Percentiles rank a stretch among this genome's conserved stretches.
Evolutionary conservation across 2,888 invertebrate species (phyloP).

Genomic region (Sinopyrophorus schimmeli): DNA sequence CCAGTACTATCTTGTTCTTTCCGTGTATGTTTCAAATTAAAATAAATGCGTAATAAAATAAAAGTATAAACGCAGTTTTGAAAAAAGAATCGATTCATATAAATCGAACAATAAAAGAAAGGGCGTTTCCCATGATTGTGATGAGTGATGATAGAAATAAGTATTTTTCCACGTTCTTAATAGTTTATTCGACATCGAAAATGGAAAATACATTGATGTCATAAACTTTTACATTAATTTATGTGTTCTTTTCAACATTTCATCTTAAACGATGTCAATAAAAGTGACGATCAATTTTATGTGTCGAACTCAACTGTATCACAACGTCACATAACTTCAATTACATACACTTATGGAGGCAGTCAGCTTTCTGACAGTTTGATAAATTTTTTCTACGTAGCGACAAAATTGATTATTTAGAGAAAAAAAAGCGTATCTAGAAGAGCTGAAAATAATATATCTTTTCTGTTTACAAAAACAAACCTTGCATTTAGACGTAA

Average conservation of each 20-base stretch:
- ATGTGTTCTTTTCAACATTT: not conserved
- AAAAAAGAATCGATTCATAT: too few species aligned
- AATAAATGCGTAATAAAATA: too few species aligned
- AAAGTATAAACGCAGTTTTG: too few species aligned
- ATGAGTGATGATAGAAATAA: too few species aligned
- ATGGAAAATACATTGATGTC: not conserved
- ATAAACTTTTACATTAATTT: not conserved
- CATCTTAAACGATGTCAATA: slow-evolving; percentile 1
- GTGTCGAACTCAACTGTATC: slow-evolving; percentile 3
- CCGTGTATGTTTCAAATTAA: too few species aligned
- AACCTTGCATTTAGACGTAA: too few species aligned
- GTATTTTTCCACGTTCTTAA: not conserved
- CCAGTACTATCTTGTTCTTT: too few species aligned
- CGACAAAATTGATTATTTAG: too few species aligned
- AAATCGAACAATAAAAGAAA: too few species aligned
- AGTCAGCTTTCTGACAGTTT: slow-evolving; percentile 1
- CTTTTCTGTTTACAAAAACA: not conserved
- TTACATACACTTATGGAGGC: not conserved
- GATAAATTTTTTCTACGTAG: slow-evolving; percentile 2
- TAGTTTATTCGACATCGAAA: not conserved
- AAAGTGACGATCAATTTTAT: slow-evolving; percentile 1
- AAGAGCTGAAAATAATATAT: too few species aligned
- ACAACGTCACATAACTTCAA: slow-evolving; percentile 4
- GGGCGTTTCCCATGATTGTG: too few species aligned
- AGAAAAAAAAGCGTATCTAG: too few species aligned